These are phyloP conservation scores for Odobenus rosmarus DNA, from an alignment of 2,113 vertebrate genomes.

Conservation along the genomic window DNA sequence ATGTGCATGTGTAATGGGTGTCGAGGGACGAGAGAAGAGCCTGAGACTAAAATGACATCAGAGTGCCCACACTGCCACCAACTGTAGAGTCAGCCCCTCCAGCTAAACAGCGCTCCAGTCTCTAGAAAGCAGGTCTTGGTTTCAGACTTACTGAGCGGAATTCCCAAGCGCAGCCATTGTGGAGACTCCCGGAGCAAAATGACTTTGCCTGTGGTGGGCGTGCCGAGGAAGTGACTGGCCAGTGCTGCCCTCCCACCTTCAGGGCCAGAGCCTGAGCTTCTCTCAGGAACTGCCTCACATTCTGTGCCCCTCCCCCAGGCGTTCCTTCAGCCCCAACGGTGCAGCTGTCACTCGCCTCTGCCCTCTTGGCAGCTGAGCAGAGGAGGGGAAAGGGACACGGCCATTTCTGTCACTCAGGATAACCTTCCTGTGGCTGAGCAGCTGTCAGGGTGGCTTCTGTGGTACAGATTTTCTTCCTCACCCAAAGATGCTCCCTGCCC, in stretches of 20 bases:
- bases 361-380: slow-evolving; percentile 64
- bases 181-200: neutral
- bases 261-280: neutral
- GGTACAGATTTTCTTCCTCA: slow-evolving; percentile 40
- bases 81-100: neutral
- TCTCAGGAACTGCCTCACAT: slow-evolving; percentile 56
- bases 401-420: neutral
- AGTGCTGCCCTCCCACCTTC: neutral
- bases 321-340: neutral
- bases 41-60: neutral
- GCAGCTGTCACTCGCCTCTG: slow-evolving; percentile 73
- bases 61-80: neutral
- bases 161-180: neutral
- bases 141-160: neutral
- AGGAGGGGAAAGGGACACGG: neutral
- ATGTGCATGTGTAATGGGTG: neutral
- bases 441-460: slow-evolving; percentile 62
- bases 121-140: slow-evolving; percentile 43
- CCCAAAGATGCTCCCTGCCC: neutral
- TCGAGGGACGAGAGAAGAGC: neutral
- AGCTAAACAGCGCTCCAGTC: neutral
- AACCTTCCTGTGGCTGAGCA: slow-evolving; percentile 52
- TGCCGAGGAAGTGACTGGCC: neutral
- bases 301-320: slow-evolving; percentile 39
- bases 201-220: neutral